Conservation (phyloP, 2,888 invertebrate genomes). For the Sepioteuthis lessoniana region DNA sequence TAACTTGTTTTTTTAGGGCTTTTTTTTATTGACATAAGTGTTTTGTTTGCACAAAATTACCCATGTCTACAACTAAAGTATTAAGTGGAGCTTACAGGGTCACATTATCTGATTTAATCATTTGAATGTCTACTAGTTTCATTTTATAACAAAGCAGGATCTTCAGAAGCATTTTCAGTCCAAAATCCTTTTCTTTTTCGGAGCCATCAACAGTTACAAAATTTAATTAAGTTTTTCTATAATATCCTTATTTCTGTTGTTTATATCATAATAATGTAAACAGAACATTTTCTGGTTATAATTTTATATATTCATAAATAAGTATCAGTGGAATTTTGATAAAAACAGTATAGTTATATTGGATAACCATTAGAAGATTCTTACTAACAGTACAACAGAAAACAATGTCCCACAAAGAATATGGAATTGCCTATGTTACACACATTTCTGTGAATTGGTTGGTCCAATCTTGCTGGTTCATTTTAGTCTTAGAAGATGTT, state of each 20-base stretch:
- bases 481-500: no score
- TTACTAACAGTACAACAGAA: no score
- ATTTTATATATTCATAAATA: no score
- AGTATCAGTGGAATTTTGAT: no score
- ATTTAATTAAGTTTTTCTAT: not conserved
- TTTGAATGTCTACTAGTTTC: not conserved
- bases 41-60: not conserved
- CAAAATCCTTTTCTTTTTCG: not conserved
- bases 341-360: no score
- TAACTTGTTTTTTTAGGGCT: not conserved
- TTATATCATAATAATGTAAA: not conserved
- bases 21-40: not conserved
- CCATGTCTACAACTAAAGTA: not conserved
- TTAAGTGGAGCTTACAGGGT: not conserved
- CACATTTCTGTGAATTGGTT: no score
- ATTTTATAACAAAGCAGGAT: not conserved
- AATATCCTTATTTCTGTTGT: not conserved
- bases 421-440: no score
- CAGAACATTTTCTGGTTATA: not conserved
- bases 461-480: no score
- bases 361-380: no score
- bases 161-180: not conserved
- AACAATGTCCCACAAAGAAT: no score
- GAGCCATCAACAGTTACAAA: not conserved
- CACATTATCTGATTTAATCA: not conserved